Percentiles rank a stretch among this genome's conserved stretches.
phyloP scores from a whole-genome alignment of 2,113 vertebrate species.

The Prochilodus magdalenae region DNA sequence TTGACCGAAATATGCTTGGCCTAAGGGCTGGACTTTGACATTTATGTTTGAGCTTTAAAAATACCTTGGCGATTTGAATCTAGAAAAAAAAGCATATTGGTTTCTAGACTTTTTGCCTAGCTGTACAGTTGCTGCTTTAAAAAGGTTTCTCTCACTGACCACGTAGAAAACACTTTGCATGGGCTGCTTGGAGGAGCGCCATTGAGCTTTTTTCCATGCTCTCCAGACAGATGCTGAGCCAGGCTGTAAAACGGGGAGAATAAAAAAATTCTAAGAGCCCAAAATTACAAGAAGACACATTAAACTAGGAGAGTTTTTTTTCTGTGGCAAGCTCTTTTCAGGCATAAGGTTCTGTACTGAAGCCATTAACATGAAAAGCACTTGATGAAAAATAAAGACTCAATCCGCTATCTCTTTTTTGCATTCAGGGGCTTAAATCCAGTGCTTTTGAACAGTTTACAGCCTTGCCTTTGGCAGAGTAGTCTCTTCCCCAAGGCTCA shows the following conservation, averaged over 20 bases:
- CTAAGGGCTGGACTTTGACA: conserved; percentile 4
- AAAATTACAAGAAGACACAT: conserved; percentile 54
- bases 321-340: conserved; percentile 32
- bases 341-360: conserved; percentile 30
- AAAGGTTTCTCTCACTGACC: conserved; percentile 29
- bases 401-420: neutral
- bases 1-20: conserved; percentile 27
- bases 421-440: conserved; percentile 9
- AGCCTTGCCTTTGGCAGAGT: neutral
- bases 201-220: conserved; percentile 55
- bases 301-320: conserved; percentile 40
- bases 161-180: conserved; percentile 49
- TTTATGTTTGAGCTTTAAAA: neutral
- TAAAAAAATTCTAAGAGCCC: conserved; percentile 19
- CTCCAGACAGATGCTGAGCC: conserved; percentile 57
- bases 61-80: conserved; percentile 32
- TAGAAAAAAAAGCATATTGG: conserved; percentile 22
- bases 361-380: conserved; percentile 49
- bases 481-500: conserved; percentile 1
- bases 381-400: conserved; percentile 49
- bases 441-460: conserved; percentile 22
- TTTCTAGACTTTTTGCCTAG: conserved; percentile 1
- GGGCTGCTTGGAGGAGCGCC: conserved; percentile 37
- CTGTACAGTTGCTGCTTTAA: conserved; percentile 25
- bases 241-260: conserved; percentile 43